Conservation (phyloP, 2,888 invertebrate species). For the Drosophila imparisetae region DNA sequence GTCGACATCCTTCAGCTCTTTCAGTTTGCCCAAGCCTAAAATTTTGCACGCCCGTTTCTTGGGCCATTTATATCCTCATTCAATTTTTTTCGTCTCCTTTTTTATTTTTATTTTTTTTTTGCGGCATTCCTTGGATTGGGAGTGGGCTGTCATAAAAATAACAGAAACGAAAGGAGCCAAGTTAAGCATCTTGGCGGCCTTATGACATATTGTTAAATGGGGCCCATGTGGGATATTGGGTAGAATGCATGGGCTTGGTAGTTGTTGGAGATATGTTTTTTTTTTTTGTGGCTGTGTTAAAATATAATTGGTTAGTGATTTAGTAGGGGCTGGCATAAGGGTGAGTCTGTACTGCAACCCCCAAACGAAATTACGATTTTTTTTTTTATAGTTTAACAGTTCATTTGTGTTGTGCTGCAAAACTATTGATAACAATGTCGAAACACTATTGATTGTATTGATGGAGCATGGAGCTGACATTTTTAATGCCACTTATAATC, state of each 20-base stretch:
- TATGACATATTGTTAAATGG: slow-evolving; percentile 76
- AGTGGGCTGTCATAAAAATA: slow-evolving; percentile 70
- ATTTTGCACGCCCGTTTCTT: slow-evolving; percentile 66
- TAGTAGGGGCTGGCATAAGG: slow-evolving; percentile 8
- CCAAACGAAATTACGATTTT: slow-evolving; percentile 2
- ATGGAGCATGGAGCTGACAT: background rate
- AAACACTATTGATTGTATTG: background rate
- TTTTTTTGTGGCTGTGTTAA: slow-evolving; percentile 30
- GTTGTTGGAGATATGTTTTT: slow-evolving; percentile 5
- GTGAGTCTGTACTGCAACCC: background rate
- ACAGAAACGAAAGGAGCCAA: slow-evolving; percentile 49
- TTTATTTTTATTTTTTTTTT: background rate
- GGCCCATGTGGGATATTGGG: slow-evolving; percentile 66
- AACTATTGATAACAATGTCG: slow-evolving; percentile 1
- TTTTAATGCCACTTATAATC: background rate
- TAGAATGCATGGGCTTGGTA: slow-evolving; percentile 13
- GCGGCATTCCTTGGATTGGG: slow-evolving; percentile 39
- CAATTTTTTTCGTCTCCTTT: background rate
- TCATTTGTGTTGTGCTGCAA: background rate
- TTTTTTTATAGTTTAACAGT: background rate
- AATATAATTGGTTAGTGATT: slow-evolving; percentile 61
- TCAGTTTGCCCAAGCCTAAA: slow-evolving; percentile 28
- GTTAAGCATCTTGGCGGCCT: slow-evolving; percentile 78
- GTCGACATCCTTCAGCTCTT: slow-evolving; percentile 54
- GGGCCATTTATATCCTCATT: slow-evolving; percentile 54